These are phyloP conservation scores for Monopis laevigella DNA, from an alignment of 2,888 invertebrate species.

Conservation along the genomic window DNA sequence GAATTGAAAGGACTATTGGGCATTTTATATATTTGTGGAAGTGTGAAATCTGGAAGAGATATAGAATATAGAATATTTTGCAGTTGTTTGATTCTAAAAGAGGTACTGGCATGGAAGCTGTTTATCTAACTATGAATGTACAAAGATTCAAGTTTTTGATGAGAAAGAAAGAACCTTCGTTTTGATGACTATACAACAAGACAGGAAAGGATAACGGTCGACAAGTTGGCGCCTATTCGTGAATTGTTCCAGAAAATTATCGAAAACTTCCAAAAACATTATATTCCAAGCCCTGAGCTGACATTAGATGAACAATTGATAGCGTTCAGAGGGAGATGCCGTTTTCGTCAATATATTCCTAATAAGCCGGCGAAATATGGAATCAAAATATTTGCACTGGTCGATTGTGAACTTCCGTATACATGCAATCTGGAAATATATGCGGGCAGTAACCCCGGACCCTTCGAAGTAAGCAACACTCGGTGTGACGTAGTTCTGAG, in stretches of 20 bases:
- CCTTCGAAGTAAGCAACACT: conserved; percentile 14
- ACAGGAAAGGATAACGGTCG: conserved; percentile 12
- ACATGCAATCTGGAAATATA: conserved; percentile 20
- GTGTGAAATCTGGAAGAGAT: conserved; percentile 15
- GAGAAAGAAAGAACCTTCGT: conserved; percentile 20
- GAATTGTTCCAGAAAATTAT: conserved; percentile 17
- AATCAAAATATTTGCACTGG: conserved; percentile 18
- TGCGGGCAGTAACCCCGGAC: conserved; percentile 18
- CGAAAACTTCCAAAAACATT: conserved; percentile 19
- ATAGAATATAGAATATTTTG: conserved; percentile 19
- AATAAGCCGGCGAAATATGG: too few relatives aligned
- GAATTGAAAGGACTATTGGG: too few relatives aligned
- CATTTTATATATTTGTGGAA: conserved; percentile 17
- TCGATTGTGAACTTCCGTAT: conserved; percentile 19
- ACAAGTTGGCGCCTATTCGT: conserved; percentile 19
- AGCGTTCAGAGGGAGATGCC: conserved; percentile 17
- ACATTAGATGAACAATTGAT: conserved; percentile 14
- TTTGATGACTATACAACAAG: conserved; percentile 14
- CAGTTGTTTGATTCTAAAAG: conserved; percentile 18
- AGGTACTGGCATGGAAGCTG: conserved; percentile 20
- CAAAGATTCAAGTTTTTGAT: conserved; percentile 18
- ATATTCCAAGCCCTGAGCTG: conserved; percentile 19
- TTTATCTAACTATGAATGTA: conserved; percentile 18
- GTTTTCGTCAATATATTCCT: conserved; percentile 19
- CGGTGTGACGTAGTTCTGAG: conserved; percentile 16